A percentile compares a stretch with the other conserved stretches of the same genome.
phyloP scores from a whole-genome alignment of 2,113 vertebrate species.

The Beaufortia kweichowensis region DNA sequence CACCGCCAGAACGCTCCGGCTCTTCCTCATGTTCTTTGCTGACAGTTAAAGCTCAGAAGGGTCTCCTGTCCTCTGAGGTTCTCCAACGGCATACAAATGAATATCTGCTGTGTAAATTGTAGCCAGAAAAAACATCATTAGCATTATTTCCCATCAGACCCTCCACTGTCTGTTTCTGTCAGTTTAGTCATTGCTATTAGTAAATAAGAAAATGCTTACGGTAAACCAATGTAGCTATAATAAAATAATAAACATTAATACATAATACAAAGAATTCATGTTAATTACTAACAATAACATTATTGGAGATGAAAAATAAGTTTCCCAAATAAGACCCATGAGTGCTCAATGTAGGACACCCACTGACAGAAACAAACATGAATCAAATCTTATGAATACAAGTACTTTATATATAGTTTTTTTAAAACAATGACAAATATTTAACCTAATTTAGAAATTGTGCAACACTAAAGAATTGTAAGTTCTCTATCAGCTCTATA shows the following conservation, averaged over 20 bases:
- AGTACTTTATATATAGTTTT: no score
- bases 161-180: background rate
- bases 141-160: conserved; percentile 4
- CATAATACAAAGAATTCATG: no score
- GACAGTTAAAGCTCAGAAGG: conserved; percentile 14
- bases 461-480: no score
- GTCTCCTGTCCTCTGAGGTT: conserved; percentile 1
- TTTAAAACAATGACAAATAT: no score
- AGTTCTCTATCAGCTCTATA: no score
- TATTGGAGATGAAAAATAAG: background rate
- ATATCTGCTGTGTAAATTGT: conserved; percentile 17
- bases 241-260: background rate
- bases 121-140: conserved; percentile 1
- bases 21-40: conserved; percentile 53
- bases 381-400: no score
- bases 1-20: conserved; percentile 49
- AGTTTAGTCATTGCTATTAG: background rate
- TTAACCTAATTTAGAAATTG: no score
- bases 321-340: background rate
- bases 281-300: background rate
- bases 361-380: no score
- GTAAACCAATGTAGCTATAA: background rate
- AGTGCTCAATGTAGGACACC: no score
- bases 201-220: background rate
- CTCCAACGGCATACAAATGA: conserved; percentile 23